Evolutionary conservation across 2,888 invertebrate species (phyloP), one percentile per base, ranked within the genome.

Genomic region (Keiferia lycopersicella): DNA sequence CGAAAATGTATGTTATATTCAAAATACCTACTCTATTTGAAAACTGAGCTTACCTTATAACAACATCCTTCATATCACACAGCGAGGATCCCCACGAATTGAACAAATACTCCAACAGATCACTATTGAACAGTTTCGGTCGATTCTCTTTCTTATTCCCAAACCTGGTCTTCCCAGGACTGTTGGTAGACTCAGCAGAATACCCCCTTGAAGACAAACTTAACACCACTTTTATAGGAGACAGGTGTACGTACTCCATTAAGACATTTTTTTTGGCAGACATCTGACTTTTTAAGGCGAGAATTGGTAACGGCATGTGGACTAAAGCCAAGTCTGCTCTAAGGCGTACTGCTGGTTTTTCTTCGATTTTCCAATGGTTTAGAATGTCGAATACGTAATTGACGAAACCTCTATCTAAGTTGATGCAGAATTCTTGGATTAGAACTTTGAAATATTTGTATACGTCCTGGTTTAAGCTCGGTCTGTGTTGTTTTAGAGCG

Each of bases 321-420:
- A 95, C 92, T 20, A 92, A 76, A 2, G 93, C 92, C 61, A 94
- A 79, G 67, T 94, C 93, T 11, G 92, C 89, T 58, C 93, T 78
- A n/a, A 93, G 78, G 62, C 92, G 91, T 0, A 93, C 88, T 30
- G 93, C 92, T 6, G 94, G 93, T 67, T 92, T 92, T 69, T 93
- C 93, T 66, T 93, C 92, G 34, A 91, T 81, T 71, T 93, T 92
- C 86, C 94, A 93, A 70, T 93, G 92, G 63, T 93, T 93, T 60
- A 95, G 78, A 34, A 95, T 89, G 80, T 94, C 93, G 66, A 93
- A 93, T 8, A 95, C 81, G 48, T 94, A 93, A 67, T 92, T 84
- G 69, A 93, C 91, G 71, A 96, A 94, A 56, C 95, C 95, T 71
- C 94, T 93, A 79, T 96, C 96, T 48, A 96, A 82, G 73, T 94